phyloP scores from a whole-genome alignment of 35 echinoderm and acorn worm genomes.

The Stichopus chloronotus region DNA sequence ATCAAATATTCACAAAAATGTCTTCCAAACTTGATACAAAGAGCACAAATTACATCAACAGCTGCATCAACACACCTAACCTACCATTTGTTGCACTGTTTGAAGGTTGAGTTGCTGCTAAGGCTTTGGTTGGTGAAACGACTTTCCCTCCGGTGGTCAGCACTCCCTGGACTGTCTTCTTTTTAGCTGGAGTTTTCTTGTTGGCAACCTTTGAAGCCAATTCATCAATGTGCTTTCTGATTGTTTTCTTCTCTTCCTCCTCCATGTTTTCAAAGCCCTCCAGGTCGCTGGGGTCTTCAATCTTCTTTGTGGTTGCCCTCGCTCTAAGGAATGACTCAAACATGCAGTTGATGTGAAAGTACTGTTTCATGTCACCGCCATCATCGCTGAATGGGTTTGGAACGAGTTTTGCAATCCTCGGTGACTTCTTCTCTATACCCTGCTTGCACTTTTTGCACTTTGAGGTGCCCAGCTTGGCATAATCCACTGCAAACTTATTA shows the following conservation, averaged over 20 bases:
- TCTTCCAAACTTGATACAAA: too few relatives aligned
- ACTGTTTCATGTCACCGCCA: constrained; percentile 93
- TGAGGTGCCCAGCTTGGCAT: constrained; percentile 94
- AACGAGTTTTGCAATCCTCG: constrained; percentile 89
- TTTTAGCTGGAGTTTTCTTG: constrained; percentile 73
- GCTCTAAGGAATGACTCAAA: constrained; percentile 91
- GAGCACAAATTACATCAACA: too few relatives aligned
- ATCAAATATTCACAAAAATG: too few relatives aligned
- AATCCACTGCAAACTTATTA: constrained; percentile 83
- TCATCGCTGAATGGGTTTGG: constrained; percentile 95
- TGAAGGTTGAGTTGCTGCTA: neutral
- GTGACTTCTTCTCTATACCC: constrained; percentile 88
- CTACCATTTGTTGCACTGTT: neutral
- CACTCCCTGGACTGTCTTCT: constrained; percentile 67
- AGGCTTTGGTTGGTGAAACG: constrained; percentile 68
- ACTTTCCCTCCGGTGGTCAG: constrained; percentile 65
- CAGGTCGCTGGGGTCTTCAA: constrained; percentile 86
- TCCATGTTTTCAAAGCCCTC: constrained; percentile 94
- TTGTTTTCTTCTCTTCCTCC: constrained; percentile 84
- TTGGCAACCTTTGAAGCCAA: constrained; percentile 60
- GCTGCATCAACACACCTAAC: neutral
- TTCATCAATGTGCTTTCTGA: constrained; percentile 86
- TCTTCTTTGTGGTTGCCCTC: constrained; percentile 94
- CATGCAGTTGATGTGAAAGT: constrained; percentile 87
- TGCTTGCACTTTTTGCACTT: constrained; percentile 99